phyloP scores from a whole-genome alignment of 1,140 invertebrate genomes.

The Globodera rostochiensis region DNA sequence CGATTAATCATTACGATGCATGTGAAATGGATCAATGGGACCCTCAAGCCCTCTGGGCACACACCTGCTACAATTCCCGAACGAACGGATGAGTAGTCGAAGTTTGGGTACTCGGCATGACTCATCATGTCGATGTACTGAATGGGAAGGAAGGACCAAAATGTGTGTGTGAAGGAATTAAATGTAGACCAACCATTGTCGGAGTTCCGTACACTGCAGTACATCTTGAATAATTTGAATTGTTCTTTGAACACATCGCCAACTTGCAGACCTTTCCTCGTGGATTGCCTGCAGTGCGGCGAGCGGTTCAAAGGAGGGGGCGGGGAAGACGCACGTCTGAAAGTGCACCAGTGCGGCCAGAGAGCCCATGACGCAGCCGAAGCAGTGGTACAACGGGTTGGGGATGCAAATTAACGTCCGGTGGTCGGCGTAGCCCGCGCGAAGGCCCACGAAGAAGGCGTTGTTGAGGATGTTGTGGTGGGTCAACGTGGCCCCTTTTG shows the following conservation, averaged over 20 bases:
- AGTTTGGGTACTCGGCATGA: conserved; percentile 58
- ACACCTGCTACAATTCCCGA: conserved; percentile 72
- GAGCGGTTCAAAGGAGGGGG: conserved; percentile 74
- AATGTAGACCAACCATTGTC: conserved; percentile 78
- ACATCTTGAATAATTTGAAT: conserved; percentile 71
- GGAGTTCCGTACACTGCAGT: conserved; percentile 84
- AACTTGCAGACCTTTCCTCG: conserved; percentile 50
- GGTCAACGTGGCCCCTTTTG: conserved; percentile 82
- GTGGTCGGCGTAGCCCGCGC: conserved; percentile 70
- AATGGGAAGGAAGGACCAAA: background rate
- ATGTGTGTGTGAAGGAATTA: background rate
- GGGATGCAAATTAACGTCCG: conserved; percentile 71
- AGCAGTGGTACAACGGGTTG: conserved; percentile 89
- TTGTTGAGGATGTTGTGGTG: conserved; percentile 87
- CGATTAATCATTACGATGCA: too few species aligned
- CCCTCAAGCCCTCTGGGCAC: too few species aligned
- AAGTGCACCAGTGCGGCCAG: conserved; percentile 73
- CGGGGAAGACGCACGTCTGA: conserved; percentile 75
- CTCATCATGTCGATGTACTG: conserved; percentile 76
- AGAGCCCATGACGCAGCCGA: conserved; percentile 77
- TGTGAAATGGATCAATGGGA: too few species aligned
- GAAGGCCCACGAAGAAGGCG: conserved; percentile 72
- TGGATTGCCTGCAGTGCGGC: conserved; percentile 70
- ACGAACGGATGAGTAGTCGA: conserved; percentile 57
- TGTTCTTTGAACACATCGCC: background rate